These are phyloP conservation scores for Leptogaster cylindrica DNA, from an alignment of 2,888 invertebrate genomes.

Conservation along the genomic window DNA sequence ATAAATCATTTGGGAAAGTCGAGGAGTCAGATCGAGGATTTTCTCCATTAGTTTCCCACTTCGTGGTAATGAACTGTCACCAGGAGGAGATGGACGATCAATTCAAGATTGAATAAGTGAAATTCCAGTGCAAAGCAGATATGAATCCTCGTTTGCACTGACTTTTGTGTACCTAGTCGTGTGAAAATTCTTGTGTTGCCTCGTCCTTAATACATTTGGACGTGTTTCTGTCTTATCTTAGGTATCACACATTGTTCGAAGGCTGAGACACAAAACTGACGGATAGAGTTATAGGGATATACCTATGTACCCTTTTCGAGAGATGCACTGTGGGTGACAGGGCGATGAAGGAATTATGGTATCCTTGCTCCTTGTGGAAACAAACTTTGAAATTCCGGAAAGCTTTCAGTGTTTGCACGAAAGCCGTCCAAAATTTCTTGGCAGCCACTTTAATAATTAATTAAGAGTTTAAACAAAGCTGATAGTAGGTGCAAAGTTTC, in stretches of 20 bases:
- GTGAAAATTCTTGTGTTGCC: not conserved
- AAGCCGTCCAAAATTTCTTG: too few species aligned
- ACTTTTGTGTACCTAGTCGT: not conserved
- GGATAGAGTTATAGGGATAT: too few species aligned
- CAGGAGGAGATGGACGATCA: slow-evolving; percentile 42
- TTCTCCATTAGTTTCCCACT: slow-evolving; percentile 44
- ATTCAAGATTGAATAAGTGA: slow-evolving; percentile 42
- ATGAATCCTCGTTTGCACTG: slow-evolving; percentile 6
- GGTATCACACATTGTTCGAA: not conserved
- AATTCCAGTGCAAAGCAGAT: slow-evolving; percentile 26
- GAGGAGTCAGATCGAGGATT: slow-evolving; percentile 33
- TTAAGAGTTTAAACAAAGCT: too few species aligned
- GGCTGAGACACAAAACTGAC: too few species aligned
- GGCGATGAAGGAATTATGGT: too few species aligned
- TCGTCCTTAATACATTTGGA: not conserved
- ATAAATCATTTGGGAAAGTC: slow-evolving; percentile 35
- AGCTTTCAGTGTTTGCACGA: too few species aligned
- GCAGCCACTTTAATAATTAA: too few species aligned
- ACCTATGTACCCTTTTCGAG: too few species aligned
- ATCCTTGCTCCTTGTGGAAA: too few species aligned
- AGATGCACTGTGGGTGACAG: too few species aligned
- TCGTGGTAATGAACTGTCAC: slow-evolving; percentile 44
- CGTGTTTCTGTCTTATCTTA: not conserved
- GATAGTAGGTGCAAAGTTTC: too few species aligned
- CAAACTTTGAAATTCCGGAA: too few species aligned